A percentile compares a stretch with the other conserved stretches of the same genome.
phyloP scores from a whole-genome alignment of 2,113 vertebrate genomes.

The Trachemys scripta region DNA sequence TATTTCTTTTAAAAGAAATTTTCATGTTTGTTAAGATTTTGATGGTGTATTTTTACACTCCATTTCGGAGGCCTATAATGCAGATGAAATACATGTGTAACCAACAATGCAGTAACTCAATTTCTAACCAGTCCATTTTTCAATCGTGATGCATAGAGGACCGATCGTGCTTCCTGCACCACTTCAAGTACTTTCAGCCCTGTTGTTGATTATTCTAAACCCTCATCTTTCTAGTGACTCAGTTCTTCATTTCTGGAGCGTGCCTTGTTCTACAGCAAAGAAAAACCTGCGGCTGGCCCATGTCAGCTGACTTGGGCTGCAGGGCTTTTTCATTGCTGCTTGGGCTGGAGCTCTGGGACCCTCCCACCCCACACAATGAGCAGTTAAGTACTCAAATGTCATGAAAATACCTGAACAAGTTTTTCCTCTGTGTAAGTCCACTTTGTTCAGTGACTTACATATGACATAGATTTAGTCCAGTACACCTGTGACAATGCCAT shows the following conservation, averaged over 20 bases:
- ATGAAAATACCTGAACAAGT: background rate
- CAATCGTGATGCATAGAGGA: background rate
- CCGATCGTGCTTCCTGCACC: background rate
- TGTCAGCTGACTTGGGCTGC: background rate
- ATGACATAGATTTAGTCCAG: background rate
- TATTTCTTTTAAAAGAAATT: background rate
- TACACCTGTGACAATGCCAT: background rate
- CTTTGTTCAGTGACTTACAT: background rate
- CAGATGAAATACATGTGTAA: background rate
- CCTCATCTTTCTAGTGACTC: background rate
- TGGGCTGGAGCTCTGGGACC: background rate
- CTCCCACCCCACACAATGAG: too few species aligned
- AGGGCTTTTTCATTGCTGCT: background rate
- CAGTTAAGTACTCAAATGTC: too few species aligned
- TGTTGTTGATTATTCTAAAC: background rate
- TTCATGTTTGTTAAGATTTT: rapidly evolving
- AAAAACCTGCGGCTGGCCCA: background rate
- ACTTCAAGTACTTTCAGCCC: background rate
- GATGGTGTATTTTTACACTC: background rate
- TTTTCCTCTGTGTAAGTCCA: background rate
- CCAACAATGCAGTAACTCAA: background rate
- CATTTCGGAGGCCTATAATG: background rate
- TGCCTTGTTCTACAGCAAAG: background rate
- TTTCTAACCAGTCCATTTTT: background rate
- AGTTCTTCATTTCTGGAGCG: background rate